These are phyloP conservation scores for Heliconius hewitsoni DNA, from an alignment of 1,140 invertebrate genomes.

Conservation along the genomic window DNA sequence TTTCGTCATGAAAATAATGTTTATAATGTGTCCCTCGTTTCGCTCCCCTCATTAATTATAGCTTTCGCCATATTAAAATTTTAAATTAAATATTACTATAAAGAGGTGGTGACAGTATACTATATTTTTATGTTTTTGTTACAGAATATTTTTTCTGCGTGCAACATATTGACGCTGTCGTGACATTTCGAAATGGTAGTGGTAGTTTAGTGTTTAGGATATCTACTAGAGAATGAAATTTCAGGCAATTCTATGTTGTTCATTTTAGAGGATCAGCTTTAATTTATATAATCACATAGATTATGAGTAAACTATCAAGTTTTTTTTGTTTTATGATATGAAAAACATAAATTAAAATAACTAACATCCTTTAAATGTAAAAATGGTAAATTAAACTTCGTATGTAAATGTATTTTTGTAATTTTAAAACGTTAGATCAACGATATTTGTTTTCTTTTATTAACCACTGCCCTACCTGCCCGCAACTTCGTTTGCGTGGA, in stretches of 20 bases:
- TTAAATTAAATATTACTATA: slow-evolving; percentile 2
- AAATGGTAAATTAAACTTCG: no score
- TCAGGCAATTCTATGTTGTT: not conserved
- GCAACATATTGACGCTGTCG: not conserved
- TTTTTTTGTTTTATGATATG: no score
- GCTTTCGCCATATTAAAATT: slow-evolving; percentile 27
- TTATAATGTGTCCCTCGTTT: slow-evolving; percentile 34
- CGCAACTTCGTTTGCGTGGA: no score
- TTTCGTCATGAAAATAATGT: slow-evolving; percentile 67
- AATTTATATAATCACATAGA: not conserved
- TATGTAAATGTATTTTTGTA: no score
- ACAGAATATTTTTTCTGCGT: no score
- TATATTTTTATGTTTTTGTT: not conserved
- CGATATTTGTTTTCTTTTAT: no score
- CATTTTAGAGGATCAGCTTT: not conserved
- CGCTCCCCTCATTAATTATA: slow-evolving; percentile 24
- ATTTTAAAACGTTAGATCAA: no score
- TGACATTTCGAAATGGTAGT: not conserved
- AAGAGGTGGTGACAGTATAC: not conserved
- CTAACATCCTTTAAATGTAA: no score
- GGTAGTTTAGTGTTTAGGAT: not conserved
- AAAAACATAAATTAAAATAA: no score
- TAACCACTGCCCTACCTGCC: no score
- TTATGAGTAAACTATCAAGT: no score
- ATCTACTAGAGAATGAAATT: not conserved